Conservation (phyloP, 2,888 invertebrate species). For the Megamerina dolium region DNA sequence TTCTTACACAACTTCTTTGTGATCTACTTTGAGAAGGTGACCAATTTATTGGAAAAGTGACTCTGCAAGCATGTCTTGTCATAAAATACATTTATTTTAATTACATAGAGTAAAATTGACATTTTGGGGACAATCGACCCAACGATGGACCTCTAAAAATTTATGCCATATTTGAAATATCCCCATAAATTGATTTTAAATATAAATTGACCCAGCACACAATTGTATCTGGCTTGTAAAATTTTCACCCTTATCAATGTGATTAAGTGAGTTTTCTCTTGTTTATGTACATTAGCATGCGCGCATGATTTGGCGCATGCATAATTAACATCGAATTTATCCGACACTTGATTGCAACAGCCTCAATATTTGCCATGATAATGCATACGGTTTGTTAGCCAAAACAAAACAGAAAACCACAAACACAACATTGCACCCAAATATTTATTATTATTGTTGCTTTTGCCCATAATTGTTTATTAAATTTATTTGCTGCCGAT, state of each 20-base stretch:
- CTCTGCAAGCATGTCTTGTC: too few species aligned
- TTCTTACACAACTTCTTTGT: too few species aligned
- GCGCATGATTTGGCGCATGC: constrained; percentile 1
- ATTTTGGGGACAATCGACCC: too few species aligned
- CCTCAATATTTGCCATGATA: neutral
- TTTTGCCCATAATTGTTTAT: neutral
- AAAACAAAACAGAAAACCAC: neutral
- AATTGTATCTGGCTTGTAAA: neutral
- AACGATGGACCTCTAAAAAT: too few species aligned
- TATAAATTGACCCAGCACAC: too few species aligned
- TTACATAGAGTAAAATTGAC: too few species aligned
- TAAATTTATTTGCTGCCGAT: constrained; percentile 24
- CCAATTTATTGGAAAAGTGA: too few species aligned
- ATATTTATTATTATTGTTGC: neutral
- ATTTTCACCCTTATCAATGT: neutral
- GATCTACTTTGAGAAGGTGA: too few species aligned
- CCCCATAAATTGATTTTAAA: too few species aligned
- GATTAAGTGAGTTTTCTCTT: neutral
- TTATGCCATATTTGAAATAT: too few species aligned
- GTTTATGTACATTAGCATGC: neutral
- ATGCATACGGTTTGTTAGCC: neutral
- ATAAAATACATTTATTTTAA: too few species aligned
- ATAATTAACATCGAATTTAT: constrained; percentile 1
- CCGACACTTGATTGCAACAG: neutral
- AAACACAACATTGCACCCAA: neutral